Base-by-base conservation (phyloP, 35 echinoderm and acorn worm genomes). In the Apostichopus parvimensis region DNA sequence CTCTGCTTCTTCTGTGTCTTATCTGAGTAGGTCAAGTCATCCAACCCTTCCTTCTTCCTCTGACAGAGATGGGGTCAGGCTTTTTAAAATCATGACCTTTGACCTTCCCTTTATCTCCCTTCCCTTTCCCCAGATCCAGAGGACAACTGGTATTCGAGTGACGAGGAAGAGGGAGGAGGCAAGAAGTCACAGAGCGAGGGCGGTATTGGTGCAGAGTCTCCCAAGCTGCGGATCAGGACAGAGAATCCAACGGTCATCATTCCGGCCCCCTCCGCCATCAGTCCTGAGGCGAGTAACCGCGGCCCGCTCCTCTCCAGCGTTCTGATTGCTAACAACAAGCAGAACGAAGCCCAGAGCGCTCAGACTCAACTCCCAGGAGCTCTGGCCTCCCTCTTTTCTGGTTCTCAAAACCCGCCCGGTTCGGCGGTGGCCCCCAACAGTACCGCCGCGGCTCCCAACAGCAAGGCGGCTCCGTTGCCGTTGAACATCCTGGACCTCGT, bases 71-170 rank as follows among this genome's bases (percentile, higher is more conserved):
- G 34, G 34, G 34, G 34, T 45, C 34, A 45, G 34, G 34, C 34
- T 45, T 45, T 45, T 45, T 45, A 45, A 45, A 45, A 45, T 45
- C 34, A 45, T 45, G 34, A 28, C 3, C 71, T 20, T 22, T 22
- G 4, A 20, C 71, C 71, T 22, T 68, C 64, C 64, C 11, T 22
- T 75, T 22, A 18, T 20, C 71, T 14, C 70, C 5, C 87, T 64
- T 73, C 86, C 92, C 5, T 87, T 55, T 73, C 86, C 92, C 79
- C 93, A 79, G 93, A 91, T 86, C 91, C 80, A 15, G 93, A 94
- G 23, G 95, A 94, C n/a, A 94, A 87, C 54, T 97, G 95, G 95
- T 97, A 97, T 89, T 97, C 95, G 76, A 97, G 95, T 86, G 95
- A 97, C 85, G 95, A 97, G 91, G 34, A 45, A 45, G 95, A 97